Evolutionary conservation across 2,888 invertebrate genomes (phyloP), one percentile per base, ranked within the genome.

Genomic region (Camptogramma bilineatum): DNA sequence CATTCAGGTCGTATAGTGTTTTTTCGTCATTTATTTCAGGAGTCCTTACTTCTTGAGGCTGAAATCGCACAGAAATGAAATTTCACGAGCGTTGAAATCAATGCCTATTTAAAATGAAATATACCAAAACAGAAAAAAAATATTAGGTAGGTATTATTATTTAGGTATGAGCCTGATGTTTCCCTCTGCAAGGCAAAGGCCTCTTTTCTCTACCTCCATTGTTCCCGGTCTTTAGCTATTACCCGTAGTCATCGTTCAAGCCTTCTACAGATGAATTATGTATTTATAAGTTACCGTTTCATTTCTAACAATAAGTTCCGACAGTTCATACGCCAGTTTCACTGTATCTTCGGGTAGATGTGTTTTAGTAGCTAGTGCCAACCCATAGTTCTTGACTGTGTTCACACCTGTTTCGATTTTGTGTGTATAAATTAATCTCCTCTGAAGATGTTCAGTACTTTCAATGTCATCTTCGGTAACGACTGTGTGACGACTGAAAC

Each of bases 381-480:
- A 85, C 0, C 96, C 97, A 75, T 97, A 97, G 66, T 94, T 88
- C 69, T 94, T 51, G 16, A 52, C 51, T 13, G 54, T 62, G 28
- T 55, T 62, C 47, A 58, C 84, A 4, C 96, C 97, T 0, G 88
- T 83, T 61, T 93, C 90, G 28, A 96, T 80, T 74, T 92, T 94
- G 74, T 96, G 95, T 21, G 95, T 94, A 74, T 95, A 96, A n/a
- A 94, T 80, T 24, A 96, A 85, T 70, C 90, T 86, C 46, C 81
- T 84, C 13, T 86, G 74, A 2, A 70, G 71, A 47, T 74, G 75
- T 44, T 83, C 79, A 8, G 82, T 72, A 42, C 56, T 53, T 28
- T 80, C 82, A 4, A 82, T 79, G 9, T 73, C 66, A 73, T 86
- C 85, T 75, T 89, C 87, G 17, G 77, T 78, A 0, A 93, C 92